Evolutionary conservation across 2,113 vertebrate genomes (phyloP), one percentile per base, ranked within the genome.

Genomic region (Cranoglanis bouderius): DNA sequence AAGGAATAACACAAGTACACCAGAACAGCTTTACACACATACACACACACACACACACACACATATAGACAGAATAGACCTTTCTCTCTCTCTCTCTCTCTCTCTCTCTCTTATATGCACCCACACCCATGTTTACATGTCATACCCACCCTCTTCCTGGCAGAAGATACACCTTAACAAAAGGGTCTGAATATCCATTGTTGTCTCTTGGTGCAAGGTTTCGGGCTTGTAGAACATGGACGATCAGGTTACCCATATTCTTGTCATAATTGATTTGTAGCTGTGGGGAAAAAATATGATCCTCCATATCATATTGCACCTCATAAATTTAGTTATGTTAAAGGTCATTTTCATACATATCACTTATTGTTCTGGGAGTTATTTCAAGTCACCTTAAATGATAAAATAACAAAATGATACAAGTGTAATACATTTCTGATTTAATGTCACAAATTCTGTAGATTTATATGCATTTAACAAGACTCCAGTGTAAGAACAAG

Each of bases 201-300:
- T 98, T 98, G 94, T 99, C 98, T 92, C 98, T 95, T 43, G 96
- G 97, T 88, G 96, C 97, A 78, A 99, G 96, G 93, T 98, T 98
- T 95, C 98, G 97, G 90, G 98, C 98, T 96, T 99, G 98, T 90
- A 99, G 97, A 87, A 99, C 97, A 61, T 99, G 98, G 90, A 99
- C 97, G 91, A 99, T 98, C 82, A 99, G 94, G 94, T 99, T 99
- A 92, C 98, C 98, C 91, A 99, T 96, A 92, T 97, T 97, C 90
- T 97, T 97, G 95, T 99, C 98, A 90, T 99, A 99, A 95, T 97
- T 99, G 95, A 99, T 97, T 96, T 99, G 98, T 93, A 99, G 97
- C 98, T 99, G 93, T 83, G 87, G 49, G 72, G 32, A 88, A 46
- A 16, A 80, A 40, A 75, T 77, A 43, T 53, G 24, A 83, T 63